phyloP scores from a whole-genome alignment of 2,113 vertebrate species.

The Quiscalus mexicanus region DNA sequence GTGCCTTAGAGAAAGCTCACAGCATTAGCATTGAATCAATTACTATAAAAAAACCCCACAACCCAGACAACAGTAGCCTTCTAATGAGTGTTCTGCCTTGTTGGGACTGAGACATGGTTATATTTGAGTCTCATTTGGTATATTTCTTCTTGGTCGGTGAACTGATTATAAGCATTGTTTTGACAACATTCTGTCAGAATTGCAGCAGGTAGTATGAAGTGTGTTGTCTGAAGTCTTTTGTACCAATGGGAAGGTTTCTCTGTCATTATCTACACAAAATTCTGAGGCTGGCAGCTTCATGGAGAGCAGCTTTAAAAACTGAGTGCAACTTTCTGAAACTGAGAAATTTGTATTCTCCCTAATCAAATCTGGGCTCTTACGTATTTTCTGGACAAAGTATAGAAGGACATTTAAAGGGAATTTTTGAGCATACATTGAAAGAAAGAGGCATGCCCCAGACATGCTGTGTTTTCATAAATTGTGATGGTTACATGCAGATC shows the following conservation, averaged over 20 bases:
- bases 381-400: background rate
- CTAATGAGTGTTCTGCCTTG: background rate
- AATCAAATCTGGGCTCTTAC: background rate
- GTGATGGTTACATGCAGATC: background rate
- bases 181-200: background rate
- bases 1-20: background rate
- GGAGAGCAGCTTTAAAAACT: background rate
- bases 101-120: background rate
- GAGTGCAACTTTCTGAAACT: background rate
- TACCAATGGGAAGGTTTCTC: background rate
- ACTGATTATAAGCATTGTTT: background rate
- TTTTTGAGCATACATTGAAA: background rate
- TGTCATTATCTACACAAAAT: background rate
- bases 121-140: background rate
- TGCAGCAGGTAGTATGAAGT: background rate
- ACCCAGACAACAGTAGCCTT: background rate
- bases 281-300: background rate
- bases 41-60: fast-evolving
- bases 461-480: background rate
- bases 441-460: background rate
- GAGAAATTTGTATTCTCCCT: background rate
- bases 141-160: background rate
- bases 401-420: background rate
- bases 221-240: background rate
- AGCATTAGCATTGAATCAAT: background rate